Evolutionary conservation across 2,888 invertebrate species (phyloP).

Genomic region (Marronus borbonicus): DNA sequence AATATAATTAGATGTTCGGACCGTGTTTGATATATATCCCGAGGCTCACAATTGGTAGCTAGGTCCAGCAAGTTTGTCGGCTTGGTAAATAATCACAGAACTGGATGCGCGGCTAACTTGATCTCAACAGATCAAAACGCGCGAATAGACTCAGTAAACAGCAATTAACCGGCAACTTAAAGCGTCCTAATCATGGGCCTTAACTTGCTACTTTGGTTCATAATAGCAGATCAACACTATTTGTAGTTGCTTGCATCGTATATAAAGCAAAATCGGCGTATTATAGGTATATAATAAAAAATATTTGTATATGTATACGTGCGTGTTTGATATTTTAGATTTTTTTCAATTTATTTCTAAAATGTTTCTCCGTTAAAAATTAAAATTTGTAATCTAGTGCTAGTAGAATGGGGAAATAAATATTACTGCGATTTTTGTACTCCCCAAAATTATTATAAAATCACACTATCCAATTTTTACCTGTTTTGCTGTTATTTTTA

Average conservation of each 20-base stretch:
- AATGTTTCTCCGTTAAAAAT: no score
- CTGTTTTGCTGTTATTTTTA: no score
- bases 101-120: constrained; percentile 66
- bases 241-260: constrained; percentile 60
- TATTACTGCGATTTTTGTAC: no score
- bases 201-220: constrained; percentile 70
- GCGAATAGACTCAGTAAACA: constrained; percentile 70
- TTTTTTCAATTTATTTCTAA: no score
- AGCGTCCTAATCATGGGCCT: constrained; percentile 70
- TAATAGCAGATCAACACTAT: constrained; percentile 68
- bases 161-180: constrained; percentile 71
- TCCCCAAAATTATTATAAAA: no score
- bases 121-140: constrained; percentile 69
- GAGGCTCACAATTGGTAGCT: constrained; percentile 68
- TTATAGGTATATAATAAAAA: not conserved
- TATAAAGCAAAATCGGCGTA: not conserved
- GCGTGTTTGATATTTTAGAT: not conserved
- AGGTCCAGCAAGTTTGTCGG: constrained; percentile 67
- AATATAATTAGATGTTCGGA: constrained; percentile 67
- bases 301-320: not conserved
- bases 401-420: no score
- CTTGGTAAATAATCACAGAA: constrained; percentile 69
- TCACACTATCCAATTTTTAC: no score
- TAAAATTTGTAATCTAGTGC: no score
- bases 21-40: constrained; percentile 67